phyloP scores from a whole-genome alignment of 1,140 invertebrate species.

The Psilanteris sp. region DNA sequence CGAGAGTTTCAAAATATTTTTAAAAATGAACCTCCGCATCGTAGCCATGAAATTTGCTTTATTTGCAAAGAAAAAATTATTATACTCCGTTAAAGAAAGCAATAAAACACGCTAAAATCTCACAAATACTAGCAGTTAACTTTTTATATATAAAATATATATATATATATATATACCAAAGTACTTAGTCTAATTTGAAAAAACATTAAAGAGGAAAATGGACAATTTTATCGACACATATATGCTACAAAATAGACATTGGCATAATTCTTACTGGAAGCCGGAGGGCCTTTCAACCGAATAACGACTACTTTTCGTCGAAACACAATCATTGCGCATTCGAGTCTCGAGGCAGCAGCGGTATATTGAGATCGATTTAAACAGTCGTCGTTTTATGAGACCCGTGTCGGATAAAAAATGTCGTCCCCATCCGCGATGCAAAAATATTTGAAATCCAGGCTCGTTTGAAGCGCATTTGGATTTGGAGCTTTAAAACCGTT shows the following conservation, averaged over 20 bases:
- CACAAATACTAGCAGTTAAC: no score
- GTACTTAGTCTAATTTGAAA: constrained; percentile 32
- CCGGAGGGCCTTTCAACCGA: constrained; percentile 22
- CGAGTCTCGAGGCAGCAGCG: not conserved
- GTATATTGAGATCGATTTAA: constrained; percentile 43
- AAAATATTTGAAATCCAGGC: constrained; percentile 13
- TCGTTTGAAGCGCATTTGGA: constrained; percentile 25
- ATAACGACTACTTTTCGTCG: constrained; percentile 49
- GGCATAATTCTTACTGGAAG: constrained; percentile 36
- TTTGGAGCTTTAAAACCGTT: constrained; percentile 15
- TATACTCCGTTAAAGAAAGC: no score
- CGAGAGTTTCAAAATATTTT: no score
- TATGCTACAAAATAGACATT: constrained; percentile 22
- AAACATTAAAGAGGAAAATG: constrained; percentile 8
- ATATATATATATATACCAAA: not conserved
- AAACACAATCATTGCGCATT: constrained; percentile 47
- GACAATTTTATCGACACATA: constrained; percentile 35
- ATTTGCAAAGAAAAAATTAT: no score
- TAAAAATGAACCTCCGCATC: no score
- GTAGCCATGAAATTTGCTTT: no score
- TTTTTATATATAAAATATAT: no score
- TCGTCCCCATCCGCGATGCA: constrained; percentile 22
- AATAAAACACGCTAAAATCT: no score
- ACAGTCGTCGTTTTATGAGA: constrained; percentile 46
- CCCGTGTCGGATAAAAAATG: constrained; percentile 35